Evolutionary conservation across 92 coral and sea anemone genomes (phyloP).

Genomic region (Palythoa grandiflora): DNA sequence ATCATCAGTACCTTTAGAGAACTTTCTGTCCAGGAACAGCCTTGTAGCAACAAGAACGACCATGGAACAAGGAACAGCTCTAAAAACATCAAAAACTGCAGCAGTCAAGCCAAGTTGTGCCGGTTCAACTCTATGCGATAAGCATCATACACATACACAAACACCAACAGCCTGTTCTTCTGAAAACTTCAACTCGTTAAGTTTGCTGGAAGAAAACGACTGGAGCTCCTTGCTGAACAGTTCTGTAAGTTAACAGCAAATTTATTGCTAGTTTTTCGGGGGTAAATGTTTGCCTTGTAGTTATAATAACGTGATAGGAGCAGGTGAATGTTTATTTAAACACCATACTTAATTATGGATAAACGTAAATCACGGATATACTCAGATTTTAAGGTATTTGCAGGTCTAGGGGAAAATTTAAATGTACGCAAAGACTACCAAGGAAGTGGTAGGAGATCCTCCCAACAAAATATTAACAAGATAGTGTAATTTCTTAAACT

Average conservation of each 20-base stretch:
- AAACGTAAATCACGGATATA: too few relatives aligned
- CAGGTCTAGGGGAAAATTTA: too few relatives aligned
- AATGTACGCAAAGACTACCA: too few relatives aligned
- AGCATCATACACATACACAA: neutral
- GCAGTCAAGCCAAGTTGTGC: neutral
- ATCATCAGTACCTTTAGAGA: neutral
- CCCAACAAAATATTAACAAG: too few relatives aligned
- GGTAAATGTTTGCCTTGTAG: too few relatives aligned
- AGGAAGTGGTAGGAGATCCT: too few relatives aligned
- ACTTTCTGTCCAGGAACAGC: neutral
- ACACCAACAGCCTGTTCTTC: neutral
- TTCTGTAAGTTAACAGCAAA: constrained; percentile 24
- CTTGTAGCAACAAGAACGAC: neutral
- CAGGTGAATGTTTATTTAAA: too few relatives aligned
- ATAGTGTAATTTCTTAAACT: too few relatives aligned
- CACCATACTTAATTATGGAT: too few relatives aligned
- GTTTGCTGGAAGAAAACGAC: neutral
- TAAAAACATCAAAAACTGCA: neutral
- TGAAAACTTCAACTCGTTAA: neutral
- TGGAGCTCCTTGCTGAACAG: constrained; percentile 10
- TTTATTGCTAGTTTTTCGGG: too few relatives aligned
- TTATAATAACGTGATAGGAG: too few relatives aligned
- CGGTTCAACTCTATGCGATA: neutral
- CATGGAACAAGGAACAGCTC: neutral
- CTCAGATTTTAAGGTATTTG: too few relatives aligned